phyloP scores from a whole-genome alignment of 1,140 invertebrate genomes.

The Piezodorus guildinii region DNA sequence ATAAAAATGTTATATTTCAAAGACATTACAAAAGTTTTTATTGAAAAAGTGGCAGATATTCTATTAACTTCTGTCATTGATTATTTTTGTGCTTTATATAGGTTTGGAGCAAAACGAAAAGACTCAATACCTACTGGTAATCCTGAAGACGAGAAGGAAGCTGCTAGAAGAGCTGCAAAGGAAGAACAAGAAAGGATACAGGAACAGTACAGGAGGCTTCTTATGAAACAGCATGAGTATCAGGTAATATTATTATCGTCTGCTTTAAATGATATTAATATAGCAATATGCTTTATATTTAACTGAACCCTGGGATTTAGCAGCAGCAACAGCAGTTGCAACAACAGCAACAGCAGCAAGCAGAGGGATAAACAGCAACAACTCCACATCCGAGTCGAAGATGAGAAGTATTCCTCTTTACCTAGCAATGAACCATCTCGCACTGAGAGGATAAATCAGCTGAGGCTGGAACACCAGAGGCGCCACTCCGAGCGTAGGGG shows the following conservation, averaged over 20 bases:
- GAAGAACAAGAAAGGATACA: constrained; percentile 36
- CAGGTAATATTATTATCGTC: background rate
- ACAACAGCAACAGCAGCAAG: constrained; percentile 27
- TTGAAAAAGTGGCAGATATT: too few species aligned
- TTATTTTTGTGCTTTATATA: constrained; percentile 27
- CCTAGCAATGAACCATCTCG: constrained; percentile 28
- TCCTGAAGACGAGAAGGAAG: constrained; percentile 31
- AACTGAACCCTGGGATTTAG: background rate
- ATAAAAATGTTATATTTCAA: too few species aligned
- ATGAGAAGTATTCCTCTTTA: constrained; percentile 5
- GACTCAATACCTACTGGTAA: constrained; percentile 26
- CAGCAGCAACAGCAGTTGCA: constrained; percentile 27
- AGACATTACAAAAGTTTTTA: too few species aligned
- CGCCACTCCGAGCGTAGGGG: constrained; percentile 41
- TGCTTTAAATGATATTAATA: background rate
- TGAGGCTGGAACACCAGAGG: constrained; percentile 42
- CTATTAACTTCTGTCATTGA: too few species aligned
- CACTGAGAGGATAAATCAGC: constrained; percentile 41
- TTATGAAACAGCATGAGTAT: constrained; percentile 31
- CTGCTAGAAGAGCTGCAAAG: constrained; percentile 31
- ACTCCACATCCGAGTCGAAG: constrained; percentile 25
- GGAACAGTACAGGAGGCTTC: constrained; percentile 36
- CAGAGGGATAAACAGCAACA: constrained; percentile 33
- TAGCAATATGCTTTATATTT: background rate
- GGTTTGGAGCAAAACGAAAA: constrained; percentile 66